Evolutionary conservation across 1,140 invertebrate species (phyloP), one percentile per base, ranked within the genome.

Genomic region (Bombus pascuorum): DNA sequence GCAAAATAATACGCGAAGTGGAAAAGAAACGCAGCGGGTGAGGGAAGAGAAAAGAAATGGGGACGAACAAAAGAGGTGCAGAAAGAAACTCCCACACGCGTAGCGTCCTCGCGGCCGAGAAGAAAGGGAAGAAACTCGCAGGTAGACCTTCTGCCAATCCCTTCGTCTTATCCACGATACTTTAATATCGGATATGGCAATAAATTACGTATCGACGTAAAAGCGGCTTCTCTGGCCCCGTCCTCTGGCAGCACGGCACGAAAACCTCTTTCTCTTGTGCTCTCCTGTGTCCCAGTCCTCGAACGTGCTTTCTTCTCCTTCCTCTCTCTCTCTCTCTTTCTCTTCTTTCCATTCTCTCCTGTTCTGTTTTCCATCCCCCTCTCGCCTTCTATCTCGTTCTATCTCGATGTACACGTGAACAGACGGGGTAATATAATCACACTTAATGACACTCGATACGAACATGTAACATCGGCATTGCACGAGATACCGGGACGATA

Each of bases 401-500:
- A 32, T 59, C 53, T 62, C 12, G 10, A 53, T 39, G 89, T 90
- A 92, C 91, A 93, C 90, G 91, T 89, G 90, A 92, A 91, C 89
- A 78, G 90, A 88, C 92, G 88, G 90, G 87, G 92, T 91, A 91
- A 92, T 90, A 92, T 93, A 94, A 94, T 93, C 92, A 91, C 90
- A 91, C 92, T 94, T 93, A 94, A 93, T 93, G 91, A 93, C 92
- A 92, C 91, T 92, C 91, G 92, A 94, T 92, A 89, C 84, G 90
- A 91, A 91, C 92, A 89, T 92, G 92, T 92, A 92, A 92, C 92
- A 91, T 92, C 90, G 87, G 86, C 90, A 85, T 90, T 86, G 90
- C 89, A 87, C 85, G 86, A 93, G 91, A 93, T 93, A 91, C 89
- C 87, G 77, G 87, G 81, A 92, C 89, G 91, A 92, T 93, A 92